These are phyloP conservation scores for Falcunculus frontatus DNA, from an alignment of 2,113 vertebrate species.

Conservation along the genomic window DNA sequence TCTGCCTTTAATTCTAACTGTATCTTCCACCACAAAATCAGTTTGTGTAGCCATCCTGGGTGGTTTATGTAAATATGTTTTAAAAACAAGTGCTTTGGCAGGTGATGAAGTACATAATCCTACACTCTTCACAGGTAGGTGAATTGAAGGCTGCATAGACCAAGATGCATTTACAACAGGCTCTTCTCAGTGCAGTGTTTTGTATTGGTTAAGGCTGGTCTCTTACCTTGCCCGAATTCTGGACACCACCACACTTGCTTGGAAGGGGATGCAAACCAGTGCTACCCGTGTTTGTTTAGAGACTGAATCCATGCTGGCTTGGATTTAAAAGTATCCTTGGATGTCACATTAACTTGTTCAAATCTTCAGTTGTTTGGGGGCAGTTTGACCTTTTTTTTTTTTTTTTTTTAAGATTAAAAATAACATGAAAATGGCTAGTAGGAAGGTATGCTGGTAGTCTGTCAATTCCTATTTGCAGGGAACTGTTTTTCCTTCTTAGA, in stretches of 20 bases:
- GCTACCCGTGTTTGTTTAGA: rapidly evolving
- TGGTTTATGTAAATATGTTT: neutral
- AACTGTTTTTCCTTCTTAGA: neutral
- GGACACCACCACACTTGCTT: rapidly evolving
- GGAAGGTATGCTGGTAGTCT: neutral
- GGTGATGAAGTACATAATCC: neutral
- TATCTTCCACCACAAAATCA: neutral
- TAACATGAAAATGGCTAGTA: rapidly evolving
- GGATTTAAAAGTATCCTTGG: neutral
- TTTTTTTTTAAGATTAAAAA: neutral
- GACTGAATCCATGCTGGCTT: neutral
- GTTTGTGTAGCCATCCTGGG: neutral
- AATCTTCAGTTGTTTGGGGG: neutral
- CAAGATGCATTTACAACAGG: neutral
- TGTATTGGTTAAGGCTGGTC: rapidly evolving
- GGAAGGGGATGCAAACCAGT: neutral
- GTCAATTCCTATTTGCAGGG: rapidly evolving
- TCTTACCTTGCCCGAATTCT: rapidly evolving
- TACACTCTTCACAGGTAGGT: neutral
- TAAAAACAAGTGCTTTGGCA: neutral
- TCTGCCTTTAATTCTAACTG: neutral
- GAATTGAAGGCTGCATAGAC: neutral
- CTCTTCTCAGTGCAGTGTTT: neutral
- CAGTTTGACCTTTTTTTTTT: neutral
- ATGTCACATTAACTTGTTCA: rapidly evolving